phyloP scores from a whole-genome alignment of 2,113 vertebrate genomes.

The Cyrtonyx montezumae region DNA sequence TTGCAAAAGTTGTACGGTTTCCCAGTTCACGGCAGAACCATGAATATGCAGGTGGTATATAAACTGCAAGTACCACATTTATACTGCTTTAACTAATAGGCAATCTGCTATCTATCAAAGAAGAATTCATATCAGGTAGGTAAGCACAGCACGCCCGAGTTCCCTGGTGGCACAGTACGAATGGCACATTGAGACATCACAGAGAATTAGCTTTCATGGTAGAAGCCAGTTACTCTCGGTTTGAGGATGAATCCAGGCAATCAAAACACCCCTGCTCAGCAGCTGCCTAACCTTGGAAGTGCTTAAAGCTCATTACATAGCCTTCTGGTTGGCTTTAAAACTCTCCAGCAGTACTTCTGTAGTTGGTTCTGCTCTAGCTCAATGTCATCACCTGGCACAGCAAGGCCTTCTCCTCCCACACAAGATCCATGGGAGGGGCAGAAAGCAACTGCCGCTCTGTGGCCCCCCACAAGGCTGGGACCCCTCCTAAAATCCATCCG shows the following conservation, averaged over 20 bases:
- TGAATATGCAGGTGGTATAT: conserved; percentile 38
- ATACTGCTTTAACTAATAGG: conserved; percentile 58
- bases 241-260: conserved; percentile 18
- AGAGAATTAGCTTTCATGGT: neutral
- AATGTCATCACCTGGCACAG: accelerated
- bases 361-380: neutral
- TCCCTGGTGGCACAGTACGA: conserved; percentile 19
- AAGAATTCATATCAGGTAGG: conserved; percentile 17
- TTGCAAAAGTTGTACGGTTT: conserved; percentile 28
- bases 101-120: conserved; percentile 59
- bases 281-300: conserved; percentile 18
- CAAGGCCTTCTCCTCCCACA: accelerated
- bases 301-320: neutral
- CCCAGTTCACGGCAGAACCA: neutral
- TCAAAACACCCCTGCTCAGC: conserved; percentile 4
- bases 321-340: neutral
- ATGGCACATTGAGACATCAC: conserved; percentile 33
- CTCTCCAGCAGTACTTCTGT: neutral
- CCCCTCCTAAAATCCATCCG: neutral
- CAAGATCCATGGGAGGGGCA: accelerated
- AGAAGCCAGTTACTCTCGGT: neutral
- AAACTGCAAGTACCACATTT: neutral
- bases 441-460: neutral
- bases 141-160: neutral
- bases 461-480: neutral